Evolutionary conservation across 2,113 vertebrate genomes (phyloP).

Genomic region (Papio anubis): DNA sequence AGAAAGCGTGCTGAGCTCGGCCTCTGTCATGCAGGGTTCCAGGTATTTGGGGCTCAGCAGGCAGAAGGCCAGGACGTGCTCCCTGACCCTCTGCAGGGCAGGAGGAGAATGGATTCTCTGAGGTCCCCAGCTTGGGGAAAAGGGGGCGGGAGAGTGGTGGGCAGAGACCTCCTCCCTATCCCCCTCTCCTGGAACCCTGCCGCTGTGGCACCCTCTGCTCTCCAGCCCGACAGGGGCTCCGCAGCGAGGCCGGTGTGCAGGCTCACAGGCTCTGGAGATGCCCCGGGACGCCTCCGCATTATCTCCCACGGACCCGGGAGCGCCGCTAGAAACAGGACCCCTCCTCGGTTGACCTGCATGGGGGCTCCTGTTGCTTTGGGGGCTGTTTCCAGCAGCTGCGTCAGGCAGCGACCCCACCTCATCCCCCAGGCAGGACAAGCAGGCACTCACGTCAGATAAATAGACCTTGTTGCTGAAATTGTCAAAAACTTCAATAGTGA

Average conservation of each 20-base stretch:
- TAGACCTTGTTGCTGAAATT: slow-evolving; percentile 93
- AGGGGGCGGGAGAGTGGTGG: background rate
- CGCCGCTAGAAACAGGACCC: background rate
- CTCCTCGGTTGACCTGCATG: rapidly evolving
- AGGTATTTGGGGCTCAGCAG: background rate
- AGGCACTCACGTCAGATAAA: slow-evolving; percentile 93
- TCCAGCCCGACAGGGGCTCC: rapidly evolving
- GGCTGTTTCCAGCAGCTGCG: background rate
- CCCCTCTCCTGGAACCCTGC: too few relatives aligned
- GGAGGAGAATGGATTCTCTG: too few relatives aligned
- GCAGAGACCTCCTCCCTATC: too few relatives aligned
- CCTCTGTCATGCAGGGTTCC: rapidly evolving
- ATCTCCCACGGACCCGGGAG: background rate
- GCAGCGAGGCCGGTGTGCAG: rapidly evolving
- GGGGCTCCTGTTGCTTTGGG: background rate
- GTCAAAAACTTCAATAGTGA: slow-evolving; percentile 93
- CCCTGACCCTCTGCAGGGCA: background rate
- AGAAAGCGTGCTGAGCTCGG: background rate
- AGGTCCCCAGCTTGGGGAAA: background rate
- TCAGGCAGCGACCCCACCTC: background rate
- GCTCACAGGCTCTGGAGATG: background rate
- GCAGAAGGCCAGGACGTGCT: background rate
- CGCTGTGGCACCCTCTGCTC: background rate
- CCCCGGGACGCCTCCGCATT: rapidly evolving
- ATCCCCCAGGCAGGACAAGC: background rate